Conservation (phyloP, 1,140 invertebrate genomes). For the Latrodectus geometricus region DNA sequence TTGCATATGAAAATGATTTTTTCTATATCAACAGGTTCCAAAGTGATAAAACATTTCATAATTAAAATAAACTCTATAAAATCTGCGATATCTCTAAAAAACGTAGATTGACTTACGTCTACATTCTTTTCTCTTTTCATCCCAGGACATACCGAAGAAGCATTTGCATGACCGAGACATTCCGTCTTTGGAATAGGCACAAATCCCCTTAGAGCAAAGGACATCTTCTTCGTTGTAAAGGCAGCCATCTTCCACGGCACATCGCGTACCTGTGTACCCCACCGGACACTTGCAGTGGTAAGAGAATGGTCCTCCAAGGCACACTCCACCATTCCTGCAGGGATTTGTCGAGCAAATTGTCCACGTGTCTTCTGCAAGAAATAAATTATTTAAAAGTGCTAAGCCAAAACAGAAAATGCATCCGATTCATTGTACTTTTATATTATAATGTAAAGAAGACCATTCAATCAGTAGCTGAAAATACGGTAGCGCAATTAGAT, state of each 20-base stretch:
- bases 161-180: background rate
- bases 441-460: no score
- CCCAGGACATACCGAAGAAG: constrained; percentile 40
- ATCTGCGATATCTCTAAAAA: background rate
- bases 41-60: background rate
- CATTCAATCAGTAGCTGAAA: no score
- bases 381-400: background rate
- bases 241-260: constrained; percentile 5
- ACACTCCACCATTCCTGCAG: constrained; percentile 17
- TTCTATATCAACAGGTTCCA: background rate
- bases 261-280: constrained; percentile 18
- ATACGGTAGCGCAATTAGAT: no score
- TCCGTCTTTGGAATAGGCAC: background rate
- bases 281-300: background rate
- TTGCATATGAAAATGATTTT: background rate
- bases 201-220: background rate
- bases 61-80: background rate
- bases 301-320: background rate
- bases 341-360: constrained; percentile 9
- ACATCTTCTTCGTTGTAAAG: background rate
- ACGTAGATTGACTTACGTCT: background rate
- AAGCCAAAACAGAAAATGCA: no score
- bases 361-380: background rate
- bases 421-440: no score
- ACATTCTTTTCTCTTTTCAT: constrained; percentile 17